A percentile compares a stretch with the other conserved stretches of the same genome.
phyloP scores from a whole-genome alignment of 2,888 invertebrate species.

The Ptilodon capucinus region DNA sequence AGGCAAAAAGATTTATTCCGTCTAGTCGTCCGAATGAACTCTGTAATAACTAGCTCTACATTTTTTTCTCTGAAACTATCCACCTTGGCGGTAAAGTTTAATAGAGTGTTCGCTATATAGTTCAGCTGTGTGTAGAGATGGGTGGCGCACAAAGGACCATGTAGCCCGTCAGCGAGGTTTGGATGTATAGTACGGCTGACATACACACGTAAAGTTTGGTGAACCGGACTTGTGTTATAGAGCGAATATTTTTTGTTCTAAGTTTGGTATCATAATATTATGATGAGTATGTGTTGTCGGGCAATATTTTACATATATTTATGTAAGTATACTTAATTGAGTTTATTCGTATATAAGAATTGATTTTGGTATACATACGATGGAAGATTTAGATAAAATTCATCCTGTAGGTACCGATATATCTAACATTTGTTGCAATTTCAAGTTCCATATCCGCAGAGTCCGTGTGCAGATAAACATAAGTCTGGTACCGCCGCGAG shows the following conservation, averaged over 20 bases:
- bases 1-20: neutral
- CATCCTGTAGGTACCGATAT: no score
- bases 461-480: constrained; percentile 7
- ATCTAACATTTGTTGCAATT: no score
- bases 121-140: constrained; percentile 25
- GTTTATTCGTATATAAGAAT: no score
- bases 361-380: no score
- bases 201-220: constrained; percentile 4
- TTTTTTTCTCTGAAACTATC: constrained; percentile 7
- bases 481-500: constrained; percentile 44
- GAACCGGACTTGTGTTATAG: no score
- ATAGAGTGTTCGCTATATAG: constrained; percentile 39
- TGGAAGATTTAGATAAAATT: no score
- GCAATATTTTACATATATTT: no score
- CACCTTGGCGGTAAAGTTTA: constrained; percentile 39
- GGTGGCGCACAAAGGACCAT: constrained; percentile 51
- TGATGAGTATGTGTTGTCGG: no score
- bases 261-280: no score
- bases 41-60: neutral
- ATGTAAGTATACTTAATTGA: no score
- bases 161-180: constrained; percentile 50
- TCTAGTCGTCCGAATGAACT: neutral
- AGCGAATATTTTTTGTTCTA: no score
- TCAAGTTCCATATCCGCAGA: neutral
- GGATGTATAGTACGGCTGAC: constrained; percentile 22